phyloP scores from a whole-genome alignment of 2,113 vertebrate genomes.

The Brienomyrus brachyistius region DNA sequence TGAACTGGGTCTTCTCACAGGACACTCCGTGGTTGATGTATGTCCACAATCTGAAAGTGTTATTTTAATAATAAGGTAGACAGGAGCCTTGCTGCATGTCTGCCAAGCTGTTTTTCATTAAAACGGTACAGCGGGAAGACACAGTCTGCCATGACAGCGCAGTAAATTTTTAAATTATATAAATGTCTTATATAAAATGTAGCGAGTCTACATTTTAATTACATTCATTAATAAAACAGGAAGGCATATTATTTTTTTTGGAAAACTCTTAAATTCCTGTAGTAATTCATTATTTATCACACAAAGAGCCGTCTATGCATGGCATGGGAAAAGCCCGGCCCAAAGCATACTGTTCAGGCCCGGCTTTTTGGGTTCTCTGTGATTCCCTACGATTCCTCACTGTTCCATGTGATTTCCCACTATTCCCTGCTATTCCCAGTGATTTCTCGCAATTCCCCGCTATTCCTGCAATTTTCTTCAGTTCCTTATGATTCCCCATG shows the following conservation, averaged over 20 bases:
- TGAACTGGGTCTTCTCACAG: not conserved
- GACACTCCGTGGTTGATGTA: constrained; percentile 24
- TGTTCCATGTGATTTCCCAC: not conserved
- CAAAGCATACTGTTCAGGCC: not conserved
- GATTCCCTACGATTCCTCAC: constrained; percentile 9
- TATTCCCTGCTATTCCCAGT: not conserved
- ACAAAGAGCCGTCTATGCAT: not conserved
- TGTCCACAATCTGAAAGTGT: constrained; percentile 28
- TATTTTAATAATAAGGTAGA: constrained; percentile 30
- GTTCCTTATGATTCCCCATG: no score
- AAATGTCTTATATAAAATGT: constrained; percentile 24
- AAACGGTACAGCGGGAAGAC: constrained; percentile 15
- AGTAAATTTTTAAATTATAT: constrained; percentile 14
- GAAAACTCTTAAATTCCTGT: not conserved
- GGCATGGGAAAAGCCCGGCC: not conserved
- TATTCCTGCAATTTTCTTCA: not conserved
- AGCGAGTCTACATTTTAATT: constrained; percentile 29
- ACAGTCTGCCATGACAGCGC: constrained; percentile 14
- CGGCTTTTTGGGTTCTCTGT: not conserved
- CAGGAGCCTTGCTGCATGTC: constrained; percentile 25
- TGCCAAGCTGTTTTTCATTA: constrained; percentile 30
- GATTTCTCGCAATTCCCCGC: not conserved
- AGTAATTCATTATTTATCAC: constrained; percentile 8
- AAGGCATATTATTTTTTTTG: constrained; percentile 10
- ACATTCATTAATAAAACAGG: constrained; percentile 18